Evolutionary conservation across 2,888 invertebrate species (phyloP), one percentile per base, ranked within the genome.

Genomic region (Plagiodera versicolora): DNA sequence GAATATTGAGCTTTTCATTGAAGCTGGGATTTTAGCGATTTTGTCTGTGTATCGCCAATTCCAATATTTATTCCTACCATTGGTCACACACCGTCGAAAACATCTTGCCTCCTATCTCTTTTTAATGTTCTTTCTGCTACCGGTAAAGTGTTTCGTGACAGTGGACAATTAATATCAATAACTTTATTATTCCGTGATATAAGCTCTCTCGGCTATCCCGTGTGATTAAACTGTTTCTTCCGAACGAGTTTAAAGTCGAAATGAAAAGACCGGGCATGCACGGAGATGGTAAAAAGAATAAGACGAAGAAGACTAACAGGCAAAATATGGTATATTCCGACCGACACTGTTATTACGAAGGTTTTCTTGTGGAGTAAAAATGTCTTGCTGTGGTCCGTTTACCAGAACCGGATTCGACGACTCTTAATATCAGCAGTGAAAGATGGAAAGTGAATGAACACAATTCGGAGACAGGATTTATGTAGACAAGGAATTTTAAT

Each of bases 111-210:
- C 62, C 63, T 60, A 68, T 64, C 64, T 64, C 66, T 66, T 63
- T 63, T 66, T 68, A 67, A 67, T 67, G 61, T 60, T 62, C 62
- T 62, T 61, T 48, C 52, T 55, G 68, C 71, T 69, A 65, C 70
- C 58, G 68, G 56, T 64, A 61, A 65, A 63, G 39, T 66, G 59
- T 67, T 65, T 57, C 71, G 71, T 71, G 71, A 70, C 70, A 67
- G 54, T 60, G 56, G 63, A 63, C 68, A 66, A 67, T 72, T 71
- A 69, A 66, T 69, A 62, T 66, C 58, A 57, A 65, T 65, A 67
- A 62, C 60, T 65, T 53, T 58, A 60, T 60, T 55, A 53, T 39
- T 39, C 39, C 39, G 39, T 53, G 44, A 9, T 44, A 20, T 11
- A 14, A 45, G 44, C 53, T 53, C 51, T 16, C n/a, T 53, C 39